A percentile compares a stretch with the other conserved stretches of the same genome.
These are phyloP conservation scores for Erebia ligea DNA, from an alignment of 2,888 invertebrate genomes.

Conservation along the genomic window DNA sequence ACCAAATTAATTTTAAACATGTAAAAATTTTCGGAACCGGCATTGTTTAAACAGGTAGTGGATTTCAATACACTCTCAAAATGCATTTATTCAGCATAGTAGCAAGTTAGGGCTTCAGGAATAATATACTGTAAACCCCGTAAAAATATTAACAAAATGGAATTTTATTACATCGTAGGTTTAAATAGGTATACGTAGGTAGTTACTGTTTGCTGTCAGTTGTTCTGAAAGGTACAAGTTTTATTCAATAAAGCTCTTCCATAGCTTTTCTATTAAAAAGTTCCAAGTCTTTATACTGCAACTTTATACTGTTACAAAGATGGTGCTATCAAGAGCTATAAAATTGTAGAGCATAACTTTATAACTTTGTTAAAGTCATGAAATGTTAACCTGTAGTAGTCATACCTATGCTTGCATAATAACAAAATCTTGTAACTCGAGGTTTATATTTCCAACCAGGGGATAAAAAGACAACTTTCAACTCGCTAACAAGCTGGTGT, in stretches of 20 bases:
- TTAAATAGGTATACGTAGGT: background rate
- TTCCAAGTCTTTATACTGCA: slow-evolving; percentile 20
- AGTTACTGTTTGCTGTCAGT: background rate
- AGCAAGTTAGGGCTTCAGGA: no score
- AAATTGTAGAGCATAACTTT: slow-evolving; percentile 24
- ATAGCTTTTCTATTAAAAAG: slow-evolving; percentile 15
- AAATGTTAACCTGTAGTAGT: slow-evolving; percentile 16
- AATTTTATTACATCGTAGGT: background rate
- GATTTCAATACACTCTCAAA: no score
- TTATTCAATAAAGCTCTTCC: slow-evolving; percentile 8
- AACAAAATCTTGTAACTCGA: background rate
- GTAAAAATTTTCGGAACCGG: no score
- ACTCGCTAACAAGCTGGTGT: slow-evolving; percentile 16
- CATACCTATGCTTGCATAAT: background rate
- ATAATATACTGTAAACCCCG: no score
- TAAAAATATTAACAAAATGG: background rate
- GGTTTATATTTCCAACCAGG: slow-evolving; percentile 1
- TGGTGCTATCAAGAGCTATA: slow-evolving; percentile 24
- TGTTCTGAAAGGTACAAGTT: slow-evolving; percentile 3
- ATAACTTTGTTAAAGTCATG: slow-evolving; percentile 32
- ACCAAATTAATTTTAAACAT: no score
- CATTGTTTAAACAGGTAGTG: no score
- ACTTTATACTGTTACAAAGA: slow-evolving; percentile 17
- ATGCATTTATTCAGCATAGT: no score
- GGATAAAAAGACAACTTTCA: background rate